Evolutionary conservation across 2,888 invertebrate genomes (phyloP), one percentile per base, ranked within the genome.

Genomic region (Autographa pulchrina): DNA sequence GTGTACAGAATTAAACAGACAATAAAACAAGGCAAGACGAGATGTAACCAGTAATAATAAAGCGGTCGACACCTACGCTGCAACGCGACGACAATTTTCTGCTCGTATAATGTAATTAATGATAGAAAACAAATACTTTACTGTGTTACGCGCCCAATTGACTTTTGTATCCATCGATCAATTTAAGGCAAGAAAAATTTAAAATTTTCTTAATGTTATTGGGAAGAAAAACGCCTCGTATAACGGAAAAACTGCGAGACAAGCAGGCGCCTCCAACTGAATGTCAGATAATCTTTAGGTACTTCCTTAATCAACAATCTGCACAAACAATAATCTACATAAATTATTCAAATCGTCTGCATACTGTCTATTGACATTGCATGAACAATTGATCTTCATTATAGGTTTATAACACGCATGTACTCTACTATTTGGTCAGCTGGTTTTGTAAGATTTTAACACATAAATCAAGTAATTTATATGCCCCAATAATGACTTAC

Each of bases 1-100:
- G 85, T 88, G 87, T 85, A 91, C 91, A 86, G 89, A 92, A 91
- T 92, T 91, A 91, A 91, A 91, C 88, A 85, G 89, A 90, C 92
- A 91, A 92, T 91, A 83, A 89, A 87, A 89, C 83, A 77, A 82
- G 82, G 70, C 80, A 85, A 79, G 81, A 82, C 91, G 77, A 90
- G 88, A 91, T 86, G 85, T 82, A 89, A 88, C 90, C 89, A 91
- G 88, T 85, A 81, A 78, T 74, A 72, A 85, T 83, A 75, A 80
- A 78, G 63, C 31, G 59, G 43, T 77, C 62, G 56, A 78, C 75
- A 75, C 75, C 79, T 79, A 82, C 79, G 74, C 72, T 60, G 7
- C 16, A 65, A 25, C 41, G 61, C 64, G 59, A 63, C 43, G 43
- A 41, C 48, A 64, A 68, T 75, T 67, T n/a, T 38, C 31, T 11